phyloP scores from a whole-genome alignment of 1,140 invertebrate genomes.

The Bombyx mandarina region DNA sequence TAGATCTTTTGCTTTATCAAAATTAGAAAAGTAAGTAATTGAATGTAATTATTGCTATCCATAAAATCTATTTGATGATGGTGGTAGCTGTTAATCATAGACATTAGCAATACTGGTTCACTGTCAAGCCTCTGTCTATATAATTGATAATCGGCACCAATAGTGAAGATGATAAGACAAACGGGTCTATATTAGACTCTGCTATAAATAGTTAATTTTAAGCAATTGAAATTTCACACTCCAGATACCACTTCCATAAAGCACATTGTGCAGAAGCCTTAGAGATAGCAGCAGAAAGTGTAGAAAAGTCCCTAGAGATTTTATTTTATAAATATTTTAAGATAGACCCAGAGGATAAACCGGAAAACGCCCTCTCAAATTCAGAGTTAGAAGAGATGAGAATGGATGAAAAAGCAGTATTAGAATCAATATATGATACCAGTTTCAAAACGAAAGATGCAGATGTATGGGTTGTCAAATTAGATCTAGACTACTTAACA shows the following conservation, averaged over 20 bases:
- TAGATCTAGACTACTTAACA: slow-evolving; percentile 78
- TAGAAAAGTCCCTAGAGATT: slow-evolving; percentile 77
- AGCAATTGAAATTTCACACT: slow-evolving; percentile 20
- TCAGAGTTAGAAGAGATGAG: slow-evolving; percentile 75
- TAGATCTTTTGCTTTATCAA: slow-evolving; percentile 77
- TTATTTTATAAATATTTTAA: slow-evolving; percentile 80
- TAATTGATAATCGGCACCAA: too few species aligned
- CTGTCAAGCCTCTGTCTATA: too few species aligned
- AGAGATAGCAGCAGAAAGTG: slow-evolving; percentile 73
- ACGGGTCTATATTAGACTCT: too few species aligned
- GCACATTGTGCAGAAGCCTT: slow-evolving; percentile 82
- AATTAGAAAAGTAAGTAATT: slow-evolving; percentile 76
- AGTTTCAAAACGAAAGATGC: slow-evolving; percentile 78
- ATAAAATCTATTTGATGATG: too few species aligned
- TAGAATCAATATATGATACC: slow-evolving; percentile 82
- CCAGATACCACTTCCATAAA: slow-evolving; percentile 79
- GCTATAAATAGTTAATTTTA: too few species aligned
- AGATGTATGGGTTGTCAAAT: slow-evolving; percentile 76
- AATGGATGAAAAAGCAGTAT: slow-evolving; percentile 78
- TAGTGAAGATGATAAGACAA: too few species aligned
- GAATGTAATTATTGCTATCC: too few species aligned
- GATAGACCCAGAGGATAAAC: slow-evolving; percentile 50
- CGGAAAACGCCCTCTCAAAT: slow-evolving; percentile 50
- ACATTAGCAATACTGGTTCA: too few species aligned
- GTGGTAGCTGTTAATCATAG: too few species aligned